phyloP scores from a whole-genome alignment of 2,797 vertebrate genomes.

The Anas capensis region DNA sequence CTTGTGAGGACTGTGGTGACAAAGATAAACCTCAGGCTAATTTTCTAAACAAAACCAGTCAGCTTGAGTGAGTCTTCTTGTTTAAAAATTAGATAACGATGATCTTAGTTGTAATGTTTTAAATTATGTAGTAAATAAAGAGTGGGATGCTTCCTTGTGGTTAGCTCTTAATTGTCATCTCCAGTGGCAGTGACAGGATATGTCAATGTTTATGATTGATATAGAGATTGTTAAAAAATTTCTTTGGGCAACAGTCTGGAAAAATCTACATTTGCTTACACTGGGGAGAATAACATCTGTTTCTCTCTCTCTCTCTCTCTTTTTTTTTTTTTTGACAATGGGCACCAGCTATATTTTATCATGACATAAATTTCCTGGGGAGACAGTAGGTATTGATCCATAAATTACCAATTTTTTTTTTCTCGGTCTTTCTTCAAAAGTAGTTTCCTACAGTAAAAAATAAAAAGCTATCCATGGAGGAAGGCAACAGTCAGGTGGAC shows the following conservation, averaged over 20 bases:
- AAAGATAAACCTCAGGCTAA: constrained; percentile 38
- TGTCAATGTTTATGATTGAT: constrained; percentile 54
- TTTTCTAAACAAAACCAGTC: constrained; percentile 36
- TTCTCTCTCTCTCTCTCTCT: background rate
- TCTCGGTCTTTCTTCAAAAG: background rate
- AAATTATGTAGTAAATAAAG: constrained; percentile 54
- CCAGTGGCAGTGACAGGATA: background rate
- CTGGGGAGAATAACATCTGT: constrained; percentile 37
- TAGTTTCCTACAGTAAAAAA: background rate
- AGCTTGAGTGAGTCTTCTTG: background rate
- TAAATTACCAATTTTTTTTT: background rate
- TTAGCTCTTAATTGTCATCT: constrained; percentile 63
- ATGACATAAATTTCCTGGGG: background rate
- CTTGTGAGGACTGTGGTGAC: constrained; percentile 5
- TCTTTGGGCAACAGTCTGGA: constrained; percentile 46
- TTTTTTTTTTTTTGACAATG: constrained; percentile 1
- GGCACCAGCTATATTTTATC: constrained; percentile 28
- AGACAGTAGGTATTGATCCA: constrained; percentile 18
- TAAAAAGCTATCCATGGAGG: background rate
- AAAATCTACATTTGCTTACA: constrained; percentile 53
- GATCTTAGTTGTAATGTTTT: constrained; percentile 38
- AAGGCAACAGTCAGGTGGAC: background rate
- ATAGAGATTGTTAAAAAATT: constrained; percentile 51
- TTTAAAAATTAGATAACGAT: constrained; percentile 46
- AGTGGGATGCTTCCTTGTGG: constrained; percentile 32